A percentile compares a stretch with the other conserved stretches of the same genome.
Conservation (phyloP, 2,888 invertebrate species). For the Tipula helvola region DNA sequence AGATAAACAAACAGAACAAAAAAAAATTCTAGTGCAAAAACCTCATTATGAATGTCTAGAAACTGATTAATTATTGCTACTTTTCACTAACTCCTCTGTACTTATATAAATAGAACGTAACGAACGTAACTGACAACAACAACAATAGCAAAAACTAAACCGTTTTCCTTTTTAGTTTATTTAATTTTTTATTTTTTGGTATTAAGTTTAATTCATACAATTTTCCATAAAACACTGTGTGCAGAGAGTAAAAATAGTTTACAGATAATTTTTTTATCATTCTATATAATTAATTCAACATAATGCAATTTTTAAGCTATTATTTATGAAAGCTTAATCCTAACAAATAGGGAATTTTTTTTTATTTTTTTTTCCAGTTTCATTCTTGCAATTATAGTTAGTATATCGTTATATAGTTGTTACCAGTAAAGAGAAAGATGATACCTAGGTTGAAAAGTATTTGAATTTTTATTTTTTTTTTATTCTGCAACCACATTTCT, state of each 20-base stretch:
- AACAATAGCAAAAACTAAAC: not conserved
- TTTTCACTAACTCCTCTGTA: not conserved
- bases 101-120: not conserved
- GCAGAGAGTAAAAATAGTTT: not conserved
- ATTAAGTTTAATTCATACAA: not conserved
- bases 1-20: not conserved
- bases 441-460: not conserved
- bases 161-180: not conserved
- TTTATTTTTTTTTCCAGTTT: not conserved
- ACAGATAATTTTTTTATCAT: not conserved
- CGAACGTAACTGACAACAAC: not conserved
- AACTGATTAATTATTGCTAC: not conserved
- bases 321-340: conserved; percentile 4
- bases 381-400: not conserved
- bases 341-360: not conserved
- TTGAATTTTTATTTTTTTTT: not conserved
- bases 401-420: not conserved
- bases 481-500: not conserved
- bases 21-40: not conserved
- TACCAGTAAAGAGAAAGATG: not conserved
- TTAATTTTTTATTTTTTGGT: not conserved
- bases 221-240: not conserved
- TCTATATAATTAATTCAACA: conserved; percentile 4
- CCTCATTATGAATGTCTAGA: not conserved
- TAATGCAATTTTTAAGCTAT: not conserved